These are phyloP conservation scores for Ridgeia piscesae DNA, from an alignment of 1,140 invertebrate genomes.

Conservation along the genomic window DNA sequence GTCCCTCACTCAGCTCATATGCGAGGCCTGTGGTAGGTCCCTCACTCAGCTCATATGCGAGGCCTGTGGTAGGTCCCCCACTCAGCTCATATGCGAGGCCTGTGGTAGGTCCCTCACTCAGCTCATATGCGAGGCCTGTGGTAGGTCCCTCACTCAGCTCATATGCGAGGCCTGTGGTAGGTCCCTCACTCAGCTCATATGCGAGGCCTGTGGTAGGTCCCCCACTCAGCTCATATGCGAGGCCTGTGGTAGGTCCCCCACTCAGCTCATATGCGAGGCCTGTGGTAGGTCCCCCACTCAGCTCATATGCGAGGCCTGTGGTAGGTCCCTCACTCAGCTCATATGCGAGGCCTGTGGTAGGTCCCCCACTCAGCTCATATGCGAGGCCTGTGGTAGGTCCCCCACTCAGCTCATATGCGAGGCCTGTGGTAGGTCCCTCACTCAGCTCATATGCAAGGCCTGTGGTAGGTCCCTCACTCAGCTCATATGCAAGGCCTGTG, in stretches of 20 bases:
- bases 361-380: conserved; percentile 82
- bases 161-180: no score
- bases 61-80: no score
- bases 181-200: conserved; percentile 82
- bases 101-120: conserved; percentile 83
- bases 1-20: conserved; percentile 82
- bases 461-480: conserved; percentile 83
- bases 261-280: conserved; percentile 79
- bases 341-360: no score
- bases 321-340: conserved; percentile 81
- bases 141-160: conserved; percentile 81
- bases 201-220: no score
- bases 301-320: conserved; percentile 80
- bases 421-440: no score
- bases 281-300: conserved; percentile 83
- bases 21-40: no score
- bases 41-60: conserved; percentile 79
- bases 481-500: conserved; percentile 80
- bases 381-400: no score
- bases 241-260: no score
- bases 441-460: conserved; percentile 79
- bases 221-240: conserved; percentile 79
- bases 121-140: conserved; percentile 80
- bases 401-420: conserved; percentile 79
- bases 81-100: conserved; percentile 79